Percentiles rank a stretch among this genome's conserved stretches.
Conservation (phyloP, 2,888 invertebrate species). For the Cryptocheilus praepositus region DNA sequence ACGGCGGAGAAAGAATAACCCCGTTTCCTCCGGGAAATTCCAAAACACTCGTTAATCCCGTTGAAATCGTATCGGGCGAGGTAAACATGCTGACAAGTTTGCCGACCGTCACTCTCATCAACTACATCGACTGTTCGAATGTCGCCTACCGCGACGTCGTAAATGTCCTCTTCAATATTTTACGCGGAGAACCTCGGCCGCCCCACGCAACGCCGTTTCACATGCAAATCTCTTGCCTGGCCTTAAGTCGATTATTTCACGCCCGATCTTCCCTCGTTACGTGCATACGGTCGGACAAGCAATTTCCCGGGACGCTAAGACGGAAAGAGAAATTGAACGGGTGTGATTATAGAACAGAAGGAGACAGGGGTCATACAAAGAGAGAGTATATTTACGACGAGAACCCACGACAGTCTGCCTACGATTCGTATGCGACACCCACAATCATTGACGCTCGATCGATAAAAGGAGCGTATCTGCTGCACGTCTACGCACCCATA, state of each 20-base stretch:
- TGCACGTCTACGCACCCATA: conserved; percentile 4
- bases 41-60: neutral
- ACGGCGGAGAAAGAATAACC: conserved; percentile 19
- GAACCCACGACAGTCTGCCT: too few species aligned
- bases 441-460: conserved; percentile 8
- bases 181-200: too few species aligned
- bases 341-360: too few species aligned
- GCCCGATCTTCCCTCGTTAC: conserved; percentile 17
- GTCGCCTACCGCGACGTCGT: conserved; percentile 24
- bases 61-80: too few species aligned
- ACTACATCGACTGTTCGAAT: conserved; percentile 3
- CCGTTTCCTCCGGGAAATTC: conserved; percentile 7
- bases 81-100: neutral
- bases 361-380: neutral
- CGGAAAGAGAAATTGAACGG: too few species aligned
- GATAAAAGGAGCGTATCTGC: conserved; percentile 18
- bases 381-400: neutral
- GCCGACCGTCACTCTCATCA: too few species aligned
- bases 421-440: too few species aligned
- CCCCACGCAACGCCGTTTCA: conserved; percentile 33
- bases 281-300: too few species aligned
- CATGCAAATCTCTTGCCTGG: conserved; percentile 41
- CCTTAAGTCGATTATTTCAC: conserved; percentile 28
- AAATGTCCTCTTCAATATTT: too few species aligned
- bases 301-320: too few species aligned